Percentiles rank a stretch among this genome's conserved stretches.
phyloP scores from a whole-genome alignment of 2,888 invertebrate species.

The Napeogenes inachia region DNA sequence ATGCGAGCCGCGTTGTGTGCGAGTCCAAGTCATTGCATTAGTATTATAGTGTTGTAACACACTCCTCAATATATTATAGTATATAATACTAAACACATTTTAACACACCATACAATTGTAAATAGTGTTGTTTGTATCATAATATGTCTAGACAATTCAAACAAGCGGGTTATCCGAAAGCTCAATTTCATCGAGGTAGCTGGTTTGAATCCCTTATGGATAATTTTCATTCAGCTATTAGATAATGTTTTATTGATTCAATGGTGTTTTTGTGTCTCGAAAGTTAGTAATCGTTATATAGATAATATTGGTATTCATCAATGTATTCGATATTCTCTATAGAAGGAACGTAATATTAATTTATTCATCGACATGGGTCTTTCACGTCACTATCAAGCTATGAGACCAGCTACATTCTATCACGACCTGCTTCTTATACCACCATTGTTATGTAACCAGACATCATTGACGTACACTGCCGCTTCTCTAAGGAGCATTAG shows the following conservation, averaged over 20 bases:
- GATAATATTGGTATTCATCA: background rate
- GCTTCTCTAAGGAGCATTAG: conserved; percentile 10
- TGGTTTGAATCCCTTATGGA: too few relatives aligned
- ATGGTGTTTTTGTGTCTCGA: too few relatives aligned
- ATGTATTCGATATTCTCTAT: background rate
- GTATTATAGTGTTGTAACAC: conserved; percentile 36
- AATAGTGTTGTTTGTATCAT: too few relatives aligned
- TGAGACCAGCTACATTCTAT: conserved; percentile 56
- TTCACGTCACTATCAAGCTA: conserved; percentile 16
- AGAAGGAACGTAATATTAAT: background rate
- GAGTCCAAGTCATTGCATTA: conserved; percentile 43
- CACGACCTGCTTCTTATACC: conserved; percentile 44
- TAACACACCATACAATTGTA: too few relatives aligned
- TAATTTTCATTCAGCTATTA: too few relatives aligned
- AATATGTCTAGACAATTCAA: too few relatives aligned
- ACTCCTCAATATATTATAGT: too few relatives aligned
- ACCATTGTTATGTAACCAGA: conserved; percentile 16
- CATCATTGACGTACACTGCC: conserved; percentile 12
- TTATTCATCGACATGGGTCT: background rate
- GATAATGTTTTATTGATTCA: too few relatives aligned
- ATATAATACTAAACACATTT: too few relatives aligned
- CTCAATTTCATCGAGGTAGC: too few relatives aligned
- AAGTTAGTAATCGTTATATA: too few relatives aligned
- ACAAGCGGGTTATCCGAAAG: too few relatives aligned
- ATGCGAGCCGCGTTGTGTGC: conserved; percentile 40